Percentiles rank a stretch among this genome's conserved stretches.
Evolutionary conservation across 2,113 vertebrate species (phyloP).

Genomic region (Fregetta grallaria): DNA sequence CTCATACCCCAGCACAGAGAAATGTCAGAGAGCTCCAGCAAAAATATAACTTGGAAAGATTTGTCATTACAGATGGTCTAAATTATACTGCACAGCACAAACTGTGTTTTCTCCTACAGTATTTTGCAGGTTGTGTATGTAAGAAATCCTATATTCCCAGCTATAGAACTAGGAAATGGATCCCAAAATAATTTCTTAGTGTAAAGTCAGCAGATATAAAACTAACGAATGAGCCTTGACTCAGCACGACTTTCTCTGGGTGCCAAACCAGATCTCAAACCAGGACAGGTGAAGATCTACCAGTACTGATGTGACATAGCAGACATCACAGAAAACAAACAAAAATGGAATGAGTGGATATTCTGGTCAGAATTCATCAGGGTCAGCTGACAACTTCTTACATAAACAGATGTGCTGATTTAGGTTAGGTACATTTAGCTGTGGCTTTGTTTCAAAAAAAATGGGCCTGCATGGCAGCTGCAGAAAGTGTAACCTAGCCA

Average conservation of each 20-base stretch:
- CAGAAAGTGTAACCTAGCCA: not conserved
- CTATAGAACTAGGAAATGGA: not conserved
- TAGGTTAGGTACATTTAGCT: not conserved
- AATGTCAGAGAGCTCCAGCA: not conserved
- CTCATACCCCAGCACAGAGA: not conserved
- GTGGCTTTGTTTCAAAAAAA: not conserved
- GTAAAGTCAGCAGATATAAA: not conserved
- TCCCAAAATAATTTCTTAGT: not conserved
- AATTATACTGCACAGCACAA: not conserved
- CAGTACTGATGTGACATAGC: not conserved
- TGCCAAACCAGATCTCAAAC: not conserved
- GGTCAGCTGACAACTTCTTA: not conserved
- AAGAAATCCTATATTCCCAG: not conserved
- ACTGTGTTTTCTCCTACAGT: not conserved
- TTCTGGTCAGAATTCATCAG: not conserved
- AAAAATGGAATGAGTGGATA: not conserved
- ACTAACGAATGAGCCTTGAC: not conserved
- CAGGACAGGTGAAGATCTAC: not conserved
- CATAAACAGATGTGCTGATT: not conserved
- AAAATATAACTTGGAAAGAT: not conserved
- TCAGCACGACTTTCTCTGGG: not conserved
- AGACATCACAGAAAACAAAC: not conserved
- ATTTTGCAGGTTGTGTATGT: not conserved
- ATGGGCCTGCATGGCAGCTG: not conserved
- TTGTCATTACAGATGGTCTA: slow-evolving; percentile 13